Evolutionary conservation across 2,888 invertebrate genomes (phyloP).

Genomic region (Octonoba sinensis): DNA sequence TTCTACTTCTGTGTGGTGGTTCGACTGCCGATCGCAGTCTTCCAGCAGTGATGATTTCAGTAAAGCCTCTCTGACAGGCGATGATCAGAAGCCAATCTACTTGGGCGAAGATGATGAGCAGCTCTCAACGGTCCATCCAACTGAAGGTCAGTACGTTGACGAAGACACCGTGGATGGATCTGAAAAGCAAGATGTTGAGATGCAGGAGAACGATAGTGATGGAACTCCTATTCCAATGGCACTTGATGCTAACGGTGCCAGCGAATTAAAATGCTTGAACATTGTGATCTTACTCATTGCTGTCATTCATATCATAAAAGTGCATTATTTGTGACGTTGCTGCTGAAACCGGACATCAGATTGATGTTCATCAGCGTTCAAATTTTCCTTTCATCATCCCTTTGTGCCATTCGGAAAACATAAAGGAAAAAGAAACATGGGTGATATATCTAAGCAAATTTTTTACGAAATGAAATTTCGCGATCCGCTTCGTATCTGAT

Average conservation of each 20-base stretch:
- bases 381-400: too few relatives aligned
- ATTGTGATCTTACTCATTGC: not conserved
- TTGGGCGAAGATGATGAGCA: constrained; percentile 12
- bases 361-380: too few relatives aligned
- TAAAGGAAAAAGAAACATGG: too few relatives aligned
- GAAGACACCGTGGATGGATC: constrained; percentile 48
- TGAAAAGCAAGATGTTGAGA: constrained; percentile 46
- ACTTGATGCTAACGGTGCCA: not conserved
- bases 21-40: constrained; percentile 80
- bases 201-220: constrained; percentile 29
- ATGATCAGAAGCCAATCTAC: constrained; percentile 28
- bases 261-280: not conserved
- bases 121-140: constrained; percentile 11
- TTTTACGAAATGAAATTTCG: too few relatives aligned
- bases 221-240: constrained; percentile 19
- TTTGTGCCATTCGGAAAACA: too few relatives aligned
- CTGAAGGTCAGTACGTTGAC: constrained; percentile 31
- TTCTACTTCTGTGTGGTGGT: constrained; percentile 93
- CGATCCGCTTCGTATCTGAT: too few relatives aligned
- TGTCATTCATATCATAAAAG: constrained; percentile 18
- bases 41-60: constrained; percentile 34
- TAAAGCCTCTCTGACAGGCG: constrained; percentile 44
- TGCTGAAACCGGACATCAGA: not conserved
- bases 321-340: constrained; percentile 26
- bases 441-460: too few relatives aligned